phyloP scores from a whole-genome alignment of 1,140 invertebrate genomes.

The Trichomalopsis sarcophagae region DNA sequence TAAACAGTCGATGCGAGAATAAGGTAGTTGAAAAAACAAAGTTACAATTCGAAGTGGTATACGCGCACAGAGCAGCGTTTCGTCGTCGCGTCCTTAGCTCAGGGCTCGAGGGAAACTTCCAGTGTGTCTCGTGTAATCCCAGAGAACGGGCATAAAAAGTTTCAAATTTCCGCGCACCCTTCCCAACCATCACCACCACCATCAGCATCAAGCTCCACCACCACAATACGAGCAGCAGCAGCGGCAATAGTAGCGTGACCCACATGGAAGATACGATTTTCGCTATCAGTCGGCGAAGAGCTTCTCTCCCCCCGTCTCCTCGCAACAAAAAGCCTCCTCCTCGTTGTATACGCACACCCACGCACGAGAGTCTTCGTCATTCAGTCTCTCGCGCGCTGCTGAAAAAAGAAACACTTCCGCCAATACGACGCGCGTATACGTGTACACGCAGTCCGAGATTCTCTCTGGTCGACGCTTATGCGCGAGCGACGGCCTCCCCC shows the following conservation, averaged over 20 bases:
- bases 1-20: no score
- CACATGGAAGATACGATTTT: constrained; percentile 60
- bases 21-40: not conserved
- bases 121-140: constrained; percentile 23
- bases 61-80: not conserved
- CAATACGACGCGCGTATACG: not conserved
- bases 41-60: not conserved
- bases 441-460: constrained; percentile 8
- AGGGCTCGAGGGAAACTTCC: not conserved
- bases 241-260: constrained; percentile 46
- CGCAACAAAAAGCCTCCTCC: constrained; percentile 11
- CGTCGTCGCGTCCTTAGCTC: not conserved
- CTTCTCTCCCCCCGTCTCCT: not conserved
- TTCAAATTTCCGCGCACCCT: constrained; percentile 30
- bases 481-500: not conserved
- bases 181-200: not conserved
- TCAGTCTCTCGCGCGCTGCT: not conserved
- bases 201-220: not conserved
- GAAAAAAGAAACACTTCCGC: constrained; percentile 15
- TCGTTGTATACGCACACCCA: constrained; percentile 39
- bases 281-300: constrained; percentile 1
- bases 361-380: constrained; percentile 32
- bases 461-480: not conserved
- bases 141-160: constrained; percentile 29
- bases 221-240: not conserved